Evolutionary conservation across 1,140 invertebrate genomes (phyloP), one percentile per base, ranked within the genome.

Genomic region (Macrocentrus cingulum): DNA sequence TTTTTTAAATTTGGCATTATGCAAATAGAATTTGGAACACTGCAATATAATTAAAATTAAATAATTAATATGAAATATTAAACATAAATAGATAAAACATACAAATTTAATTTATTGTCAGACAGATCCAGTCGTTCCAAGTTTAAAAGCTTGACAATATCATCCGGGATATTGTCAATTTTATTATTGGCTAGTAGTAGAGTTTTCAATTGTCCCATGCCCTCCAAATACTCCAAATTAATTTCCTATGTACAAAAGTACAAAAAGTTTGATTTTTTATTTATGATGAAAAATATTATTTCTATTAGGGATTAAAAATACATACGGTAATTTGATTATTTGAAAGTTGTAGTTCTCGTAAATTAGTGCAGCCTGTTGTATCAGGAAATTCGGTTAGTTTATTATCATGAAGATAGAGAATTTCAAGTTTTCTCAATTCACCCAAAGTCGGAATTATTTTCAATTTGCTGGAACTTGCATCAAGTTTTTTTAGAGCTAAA

Each of bases 81-180:
- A n/a, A n/a, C n/a, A n/a, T n/a, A n/a, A n/a, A 3, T 51, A 61
- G 44, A 49, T 8, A 34, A 34, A 41, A 70, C 72, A 32, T 78
- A 92, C 90, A 81, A 82, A 61, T 85, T 84, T 58, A 93, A 74
- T 66, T 85, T 84, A 71, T 95, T 95, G 72, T 92, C 92, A 1
- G 88, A 88, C 19, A 95, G 66, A 78, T 95, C 91, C 20, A 95
- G 81, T 61, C 91, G 83, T 66, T 91, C 88, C 25, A 95, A 75
- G 66, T 85, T 85, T 57, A 90, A 84, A 23, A 95, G 70, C 52
- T 87, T 70, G 20, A 85, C 85, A 64, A 95, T 87, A 73, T 92
- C 88, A 56, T 91, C 87, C 0, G 92, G 92, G 41, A 96, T 72
- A 39, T 78, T 66, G 65, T 83, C 81, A 45, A 91, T 81, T 74